Evolutionary conservation across 2,797 vertebrate species (phyloP), one percentile per base, ranked within the genome.

Genomic region (Onychomys torridus): DNA sequence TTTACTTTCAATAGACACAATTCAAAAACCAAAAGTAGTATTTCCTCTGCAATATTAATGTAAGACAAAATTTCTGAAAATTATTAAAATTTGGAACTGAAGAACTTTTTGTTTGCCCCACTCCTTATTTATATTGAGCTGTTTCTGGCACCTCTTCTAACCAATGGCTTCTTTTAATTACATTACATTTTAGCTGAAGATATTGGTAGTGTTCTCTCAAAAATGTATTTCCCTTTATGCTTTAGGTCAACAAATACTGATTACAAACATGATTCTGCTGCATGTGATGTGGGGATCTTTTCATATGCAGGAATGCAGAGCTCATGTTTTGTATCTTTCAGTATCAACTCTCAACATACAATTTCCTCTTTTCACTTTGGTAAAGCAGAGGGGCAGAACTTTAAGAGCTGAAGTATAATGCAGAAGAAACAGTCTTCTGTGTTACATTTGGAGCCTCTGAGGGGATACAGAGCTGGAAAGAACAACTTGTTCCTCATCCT

Each of bases 321-420:
- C 14, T 69, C 29, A 27, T 46, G 34, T 93, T 93, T 90, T 57
- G 69, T 94, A 91, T 77, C 21, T 49, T 2, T 94, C 81, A 94
- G 0, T 52, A 11, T 69, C 67, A 95, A n/a, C 37, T 75, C 90
- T 92, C 73, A 61, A 71, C 19, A 86, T 46, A 52, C 34, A 71
- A 19, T 97, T 98, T 98, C 95, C 94, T 97, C 81, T 96, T 37
- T 94, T 37, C 90, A 83, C 92, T 96, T 92, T 96, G 95, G 49
- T 95, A 78, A 93, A 93, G 61, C 85, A 89, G 89, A 95, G 92
- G 85, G 78, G 94, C 85, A 79, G 81, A 89, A 27, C 2, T 27
- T 78, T 85, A 92, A 82, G 76, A 88, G 84, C 25, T 55, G 67
- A 69, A 37, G 57, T 67, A 32, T 65, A 37, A 40, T 40, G 89